Conservation (phyloP, 1,140 invertebrate genomes). For the Meteorus sp. region DNA sequence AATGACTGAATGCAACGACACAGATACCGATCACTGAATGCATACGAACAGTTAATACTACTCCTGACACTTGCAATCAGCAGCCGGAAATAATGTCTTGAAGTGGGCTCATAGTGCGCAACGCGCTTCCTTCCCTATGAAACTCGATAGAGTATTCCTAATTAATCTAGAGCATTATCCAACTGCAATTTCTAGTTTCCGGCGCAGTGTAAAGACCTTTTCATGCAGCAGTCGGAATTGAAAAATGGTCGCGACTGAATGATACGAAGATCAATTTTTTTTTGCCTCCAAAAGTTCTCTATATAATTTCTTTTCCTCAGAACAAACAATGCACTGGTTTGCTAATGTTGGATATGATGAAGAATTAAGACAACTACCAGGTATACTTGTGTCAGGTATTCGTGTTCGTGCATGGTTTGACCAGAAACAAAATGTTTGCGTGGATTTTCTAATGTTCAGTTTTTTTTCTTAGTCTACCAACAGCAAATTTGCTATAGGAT, state of each 20-base stretch:
- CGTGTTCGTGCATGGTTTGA: slow-evolving; percentile 18
- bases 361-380: slow-evolving; percentile 43
- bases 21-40: not conserved
- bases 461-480: too few relatives aligned
- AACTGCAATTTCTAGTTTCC: too few relatives aligned
- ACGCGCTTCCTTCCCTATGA: slow-evolving; percentile 11
- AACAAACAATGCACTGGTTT: slow-evolving; percentile 59
- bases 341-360: slow-evolving; percentile 51
- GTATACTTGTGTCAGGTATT: slow-evolving; percentile 37
- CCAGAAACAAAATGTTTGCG: slow-evolving; percentile 10
- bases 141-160: not conserved
- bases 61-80: slow-evolving; percentile 39
- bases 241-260: too few relatives aligned
- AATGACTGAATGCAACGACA: too few relatives aligned
- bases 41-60: slow-evolving; percentile 4
- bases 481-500: too few relatives aligned
- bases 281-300: not conserved
- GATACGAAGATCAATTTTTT: not conserved
- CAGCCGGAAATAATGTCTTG: slow-evolving; percentile 44
- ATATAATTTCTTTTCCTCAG: slow-evolving; percentile 44
- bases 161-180: not conserved
- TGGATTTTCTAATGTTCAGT: not conserved
- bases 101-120: too few relatives aligned
- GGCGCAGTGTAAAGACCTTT: too few relatives aligned
- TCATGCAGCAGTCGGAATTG: too few relatives aligned